Evolutionary conservation across 1,140 invertebrate species (phyloP), one percentile per base, ranked within the genome.

Genomic region (Adelges cooleyi): DNA sequence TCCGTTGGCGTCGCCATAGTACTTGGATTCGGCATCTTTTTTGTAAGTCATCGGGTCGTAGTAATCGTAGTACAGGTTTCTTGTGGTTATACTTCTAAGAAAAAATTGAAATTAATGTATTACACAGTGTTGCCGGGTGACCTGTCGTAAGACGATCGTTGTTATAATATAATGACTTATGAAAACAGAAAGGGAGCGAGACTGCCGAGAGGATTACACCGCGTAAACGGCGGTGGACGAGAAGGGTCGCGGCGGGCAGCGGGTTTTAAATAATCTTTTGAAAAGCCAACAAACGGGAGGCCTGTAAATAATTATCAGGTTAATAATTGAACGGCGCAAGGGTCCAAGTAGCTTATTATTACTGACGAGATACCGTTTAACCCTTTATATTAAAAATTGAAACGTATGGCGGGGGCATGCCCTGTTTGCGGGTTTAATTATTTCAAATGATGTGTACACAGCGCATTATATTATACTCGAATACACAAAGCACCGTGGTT

Each of bases 321-420:
- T 62, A 62, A 62, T 62, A 62, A 62, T 62, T 62, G 22, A 62
- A 48, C 23, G 8, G 56, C 33, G 56, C 23, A 62, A 62, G 56
- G 56, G 56, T 62, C 42, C 56, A 33, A 62, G 42, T 48, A 48
- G 56, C 56, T 62, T 62, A 62, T 20, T n/a, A n/a, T n/a, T n/a
- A n/a, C n/a, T n/a, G 13, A 62, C 40, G 56, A 62, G 42, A 29
- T 40, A 62, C 42, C 56, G 42, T 62, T 62, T 62, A 48, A 62
- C 56, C 56, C 56, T 62, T 62, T 46, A 15, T 62, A 62, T 62
- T 62, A 62, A 62, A 62, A 62, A 48, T 62, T 62, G 42, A 62
- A 62, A 56, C 38, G 17, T 22, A 62, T 25, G 6, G 25, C 4
- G 25, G 38, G 8, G 10, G 15, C 17, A 25, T 25, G 11, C 10